Evolutionary conservation across 2,888 invertebrate species (phyloP).

Genomic region (Rhamnusium bicolor): DNA sequence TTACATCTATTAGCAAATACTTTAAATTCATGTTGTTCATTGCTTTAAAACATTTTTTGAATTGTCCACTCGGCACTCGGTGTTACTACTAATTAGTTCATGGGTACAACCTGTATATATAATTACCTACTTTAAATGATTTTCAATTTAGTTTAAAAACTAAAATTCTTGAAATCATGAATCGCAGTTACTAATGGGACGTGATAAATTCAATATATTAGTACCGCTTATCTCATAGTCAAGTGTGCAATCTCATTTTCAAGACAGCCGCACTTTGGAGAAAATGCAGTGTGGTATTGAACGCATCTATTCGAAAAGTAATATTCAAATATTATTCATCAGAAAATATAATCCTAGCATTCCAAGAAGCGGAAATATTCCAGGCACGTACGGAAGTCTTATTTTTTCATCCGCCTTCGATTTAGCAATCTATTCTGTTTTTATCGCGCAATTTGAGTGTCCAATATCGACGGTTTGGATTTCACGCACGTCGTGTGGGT

Average conservation of each 20-base stretch:
- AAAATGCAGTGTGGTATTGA: neutral
- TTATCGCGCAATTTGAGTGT: constrained; percentile 69
- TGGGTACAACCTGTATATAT: no score
- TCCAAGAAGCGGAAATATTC: constrained; percentile 57
- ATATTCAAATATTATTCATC: constrained; percentile 65
- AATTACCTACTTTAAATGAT: no score
- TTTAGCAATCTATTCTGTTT: constrained; percentile 70
- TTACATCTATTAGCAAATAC: no score
- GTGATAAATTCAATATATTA: neutral
- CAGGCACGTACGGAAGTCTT: constrained; percentile 65
- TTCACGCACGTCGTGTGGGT: constrained; percentile 52
- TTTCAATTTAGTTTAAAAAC: no score
- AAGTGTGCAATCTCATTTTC: constrained; percentile 1
- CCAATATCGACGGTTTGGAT: constrained; percentile 59
- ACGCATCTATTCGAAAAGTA: constrained; percentile 22
- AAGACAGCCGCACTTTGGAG: neutral
- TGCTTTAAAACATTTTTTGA: no score
- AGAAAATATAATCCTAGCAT: constrained; percentile 58
- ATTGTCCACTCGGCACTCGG: no score
- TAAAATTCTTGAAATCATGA: no score
- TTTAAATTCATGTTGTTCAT: no score
- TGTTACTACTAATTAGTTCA: no score
- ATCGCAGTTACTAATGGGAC: neutral
- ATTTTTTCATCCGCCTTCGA: constrained; percentile 70
- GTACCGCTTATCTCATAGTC: neutral